These are phyloP conservation scores for Euwallacea similis DNA, from an alignment of 1,140 invertebrate genomes.

Conservation along the genomic window DNA sequence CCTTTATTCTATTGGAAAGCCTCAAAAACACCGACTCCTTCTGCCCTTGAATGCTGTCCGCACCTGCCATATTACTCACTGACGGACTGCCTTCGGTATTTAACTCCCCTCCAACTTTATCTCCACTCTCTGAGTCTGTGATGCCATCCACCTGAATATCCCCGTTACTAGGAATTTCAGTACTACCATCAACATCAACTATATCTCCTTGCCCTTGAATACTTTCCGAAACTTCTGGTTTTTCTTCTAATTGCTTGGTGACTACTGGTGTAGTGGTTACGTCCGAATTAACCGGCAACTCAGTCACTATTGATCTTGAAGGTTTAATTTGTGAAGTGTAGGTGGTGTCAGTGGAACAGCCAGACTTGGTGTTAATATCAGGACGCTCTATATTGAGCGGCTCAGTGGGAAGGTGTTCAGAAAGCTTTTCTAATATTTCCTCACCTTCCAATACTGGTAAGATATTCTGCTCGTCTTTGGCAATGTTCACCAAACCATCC, in stretches of 20 bases:
- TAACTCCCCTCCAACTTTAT: constrained; percentile 36
- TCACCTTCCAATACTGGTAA: not conserved
- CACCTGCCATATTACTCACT: constrained; percentile 39
- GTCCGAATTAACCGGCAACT: constrained; percentile 23
- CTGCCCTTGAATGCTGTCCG: constrained; percentile 61
- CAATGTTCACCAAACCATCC: constrained; percentile 29
- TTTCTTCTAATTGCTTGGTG: not conserved
- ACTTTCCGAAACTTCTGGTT: not conserved
- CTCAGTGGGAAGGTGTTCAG: constrained; percentile 12
- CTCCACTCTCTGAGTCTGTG: not conserved
- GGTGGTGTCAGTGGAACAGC: constrained; percentile 27
- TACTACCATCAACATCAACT: not conserved
- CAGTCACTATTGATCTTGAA: constrained; percentile 48
- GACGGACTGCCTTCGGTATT: constrained; percentile 27
- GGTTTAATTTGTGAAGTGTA: constrained; percentile 50
- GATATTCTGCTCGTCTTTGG: not conserved
- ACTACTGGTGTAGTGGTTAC: constrained; percentile 10
- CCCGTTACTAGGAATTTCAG: constrained; percentile 1
- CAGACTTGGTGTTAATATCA: constrained; percentile 17
- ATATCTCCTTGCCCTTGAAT: not conserved
- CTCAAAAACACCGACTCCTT: constrained; percentile 96
- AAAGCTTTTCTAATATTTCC: not conserved
- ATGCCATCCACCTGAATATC: not conserved
- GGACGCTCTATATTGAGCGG: constrained; percentile 15
- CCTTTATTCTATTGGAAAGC: constrained; percentile 93